phyloP scores from a whole-genome alignment of 2,797 vertebrate species.

The Anabas testudineus region DNA sequence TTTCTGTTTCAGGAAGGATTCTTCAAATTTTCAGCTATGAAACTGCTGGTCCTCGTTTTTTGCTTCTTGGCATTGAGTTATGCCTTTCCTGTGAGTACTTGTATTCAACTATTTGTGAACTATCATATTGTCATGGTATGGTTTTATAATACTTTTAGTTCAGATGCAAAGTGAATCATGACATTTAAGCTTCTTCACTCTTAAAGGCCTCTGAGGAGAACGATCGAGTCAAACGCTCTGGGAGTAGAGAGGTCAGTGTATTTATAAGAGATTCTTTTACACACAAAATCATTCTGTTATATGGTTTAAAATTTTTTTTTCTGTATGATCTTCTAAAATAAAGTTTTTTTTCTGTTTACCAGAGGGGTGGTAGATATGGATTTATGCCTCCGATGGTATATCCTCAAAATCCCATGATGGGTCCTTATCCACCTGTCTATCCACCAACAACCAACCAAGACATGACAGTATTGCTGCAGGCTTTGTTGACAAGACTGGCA shows the following conservation, averaged over 20 bases:
- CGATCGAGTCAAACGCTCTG: constrained; percentile 50
- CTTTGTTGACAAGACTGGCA: no score
- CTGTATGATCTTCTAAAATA: not conserved
- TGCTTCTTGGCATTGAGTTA: constrained; percentile 22
- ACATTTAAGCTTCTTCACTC: constrained; percentile 1
- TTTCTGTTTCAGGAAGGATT: constrained; percentile 1
- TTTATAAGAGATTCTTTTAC: not conserved
- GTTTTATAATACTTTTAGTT: not conserved
- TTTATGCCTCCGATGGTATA: no score
- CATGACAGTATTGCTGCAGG: no score
- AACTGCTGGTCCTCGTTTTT: constrained; percentile 22
- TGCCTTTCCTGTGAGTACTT: constrained; percentile 35
- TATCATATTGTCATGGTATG: not conserved
- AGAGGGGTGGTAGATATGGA: no score
- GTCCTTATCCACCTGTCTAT: no score
- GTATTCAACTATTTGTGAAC: not conserved
- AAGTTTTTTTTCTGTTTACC: no score
- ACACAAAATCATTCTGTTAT: not conserved
- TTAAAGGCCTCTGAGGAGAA: constrained; percentile 33
- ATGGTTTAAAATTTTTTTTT: not conserved
- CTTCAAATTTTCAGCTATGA: constrained; percentile 17
- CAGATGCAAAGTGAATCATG: not conserved
- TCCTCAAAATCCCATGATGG: no score
- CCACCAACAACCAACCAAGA: no score
- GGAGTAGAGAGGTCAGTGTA: constrained; percentile 43